A percentile compares a stretch with the other conserved stretches of the same genome.
Conservation (phyloP, 2,113 vertebrate genomes). For the Dipodomys stephensi region DNA sequence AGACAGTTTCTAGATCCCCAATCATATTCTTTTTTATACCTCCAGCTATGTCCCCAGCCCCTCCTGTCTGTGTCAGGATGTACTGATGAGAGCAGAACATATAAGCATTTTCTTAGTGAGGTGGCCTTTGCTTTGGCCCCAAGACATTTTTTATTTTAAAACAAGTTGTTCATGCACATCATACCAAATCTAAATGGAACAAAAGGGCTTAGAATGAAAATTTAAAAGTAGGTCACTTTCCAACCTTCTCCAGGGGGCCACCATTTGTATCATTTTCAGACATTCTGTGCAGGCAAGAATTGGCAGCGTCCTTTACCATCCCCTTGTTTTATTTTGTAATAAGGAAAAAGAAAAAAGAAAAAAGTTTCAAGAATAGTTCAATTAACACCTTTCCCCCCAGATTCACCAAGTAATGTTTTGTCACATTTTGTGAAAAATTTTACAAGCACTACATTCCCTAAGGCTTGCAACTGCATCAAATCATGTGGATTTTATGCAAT, state of each 20-base stretch:
- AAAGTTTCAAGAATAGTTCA: neutral
- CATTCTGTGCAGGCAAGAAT: constrained; percentile 27
- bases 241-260: constrained; percentile 63
- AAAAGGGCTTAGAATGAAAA: constrained; percentile 69
- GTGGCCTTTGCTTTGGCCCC: neutral
- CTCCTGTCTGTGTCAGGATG: neutral
- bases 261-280: constrained; percentile 51
- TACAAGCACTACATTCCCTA: neutral
- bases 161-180: constrained; percentile 34
- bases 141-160: constrained; percentile 54
- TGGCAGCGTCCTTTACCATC: neutral
- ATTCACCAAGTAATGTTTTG: constrained; percentile 24
- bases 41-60: neutral
- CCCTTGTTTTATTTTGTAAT: constrained; percentile 34
- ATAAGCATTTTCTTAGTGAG: constrained; percentile 10
- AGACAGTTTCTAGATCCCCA: neutral
- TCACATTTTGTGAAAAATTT: constrained; percentile 24
- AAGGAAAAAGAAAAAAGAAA: constrained; percentile 38
- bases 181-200: constrained; percentile 58
- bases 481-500: constrained; percentile 19
- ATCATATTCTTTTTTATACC: neutral
- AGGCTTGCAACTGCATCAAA: neutral
- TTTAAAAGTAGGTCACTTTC: constrained; percentile 75
- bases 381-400: neutral
- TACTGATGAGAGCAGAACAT: neutral